These are phyloP conservation scores for Caiman crocodilus DNA, from an alignment of 2,797 vertebrate genomes.

Conservation along the genomic window DNA sequence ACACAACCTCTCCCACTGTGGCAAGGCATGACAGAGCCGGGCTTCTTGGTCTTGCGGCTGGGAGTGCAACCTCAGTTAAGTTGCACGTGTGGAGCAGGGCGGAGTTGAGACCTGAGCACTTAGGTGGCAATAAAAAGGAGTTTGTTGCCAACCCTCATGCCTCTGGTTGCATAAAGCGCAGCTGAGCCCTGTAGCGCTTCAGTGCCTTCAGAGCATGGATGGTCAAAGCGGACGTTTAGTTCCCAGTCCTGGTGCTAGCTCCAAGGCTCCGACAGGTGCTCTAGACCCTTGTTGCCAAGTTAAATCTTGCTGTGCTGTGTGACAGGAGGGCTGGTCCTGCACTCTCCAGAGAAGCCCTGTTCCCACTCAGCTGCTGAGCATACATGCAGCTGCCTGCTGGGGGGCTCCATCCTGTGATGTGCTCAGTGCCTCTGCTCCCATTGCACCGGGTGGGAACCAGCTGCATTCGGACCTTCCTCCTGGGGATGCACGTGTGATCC, in stretches of 20 bases:
- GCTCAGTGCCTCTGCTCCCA: neutral
- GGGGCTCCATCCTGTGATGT: constrained; percentile 5
- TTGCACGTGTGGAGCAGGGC: neutral
- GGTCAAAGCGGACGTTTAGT: constrained; percentile 15
- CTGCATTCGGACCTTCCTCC: neutral
- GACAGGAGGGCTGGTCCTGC: constrained; percentile 26
- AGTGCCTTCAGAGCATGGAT: constrained; percentile 32
- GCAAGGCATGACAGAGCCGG: neutral
- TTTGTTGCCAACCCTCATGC: neutral
- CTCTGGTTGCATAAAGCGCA: neutral
- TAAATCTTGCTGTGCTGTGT: constrained; percentile 53
- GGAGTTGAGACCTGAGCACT: neutral
- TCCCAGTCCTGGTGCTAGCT: neutral
- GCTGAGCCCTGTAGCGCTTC: neutral
- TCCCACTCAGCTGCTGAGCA: constrained; percentile 42
- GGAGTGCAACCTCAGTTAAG: neutral
- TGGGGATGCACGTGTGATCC: neutral
- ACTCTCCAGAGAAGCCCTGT: constrained; percentile 15
- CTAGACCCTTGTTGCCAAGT: constrained; percentile 39
- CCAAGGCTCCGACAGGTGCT: constrained; percentile 36
- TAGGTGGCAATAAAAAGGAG: neutral
- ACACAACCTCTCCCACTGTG: neutral
- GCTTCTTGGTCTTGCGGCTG: neutral
- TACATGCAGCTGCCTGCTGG: constrained; percentile 13
- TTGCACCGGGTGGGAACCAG: neutral